Evolutionary conservation across 2,797 vertebrate genomes (phyloP), one percentile per base, ranked within the genome.

Genomic region (Sebastes dallii): DNA sequence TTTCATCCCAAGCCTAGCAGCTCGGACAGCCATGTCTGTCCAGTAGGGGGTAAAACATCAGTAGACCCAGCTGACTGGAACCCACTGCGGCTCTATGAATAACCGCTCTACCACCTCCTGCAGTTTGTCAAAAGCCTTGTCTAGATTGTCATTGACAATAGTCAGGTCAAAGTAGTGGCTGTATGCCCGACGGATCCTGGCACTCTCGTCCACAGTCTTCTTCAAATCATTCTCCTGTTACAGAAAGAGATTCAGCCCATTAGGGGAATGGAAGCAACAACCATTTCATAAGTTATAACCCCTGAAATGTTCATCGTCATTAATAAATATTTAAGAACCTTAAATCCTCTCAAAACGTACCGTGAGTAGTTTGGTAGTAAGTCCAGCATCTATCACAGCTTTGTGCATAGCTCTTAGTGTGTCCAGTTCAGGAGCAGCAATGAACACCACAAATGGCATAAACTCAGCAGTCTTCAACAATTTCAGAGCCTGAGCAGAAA

Each of bases 381-480:
- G 97, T 82, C 98, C 98, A 74, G 99, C 98, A 85, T 99, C 98
- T 70, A 99, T 95, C 81, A 99, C 98, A 62, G 99, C 98, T 94
- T 98, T 98, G 95, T 99, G 98, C 99, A 99, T 99, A 56, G 96
- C 96, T 90, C 98, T 96, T 70, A 99, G 78, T 1, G 96, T 99
- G 82, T 99, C 98, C 79, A 99, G 88, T 81, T 99, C 98, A 2
- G 99, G 99, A 90, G 99, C 97, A 83, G 98, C 98, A 78, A 99
- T 99, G 75, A 99, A 99, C 62, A 99, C 99, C 70, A 99, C 98
- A 10, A 99, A 99, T 13, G 99, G 98, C 98, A 99, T 99, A 86
- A 99, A 99, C 93, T 99, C 98, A 1, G 98, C 96, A 8, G 98
- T 99, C 94, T 97, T 96, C 90, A 99, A 91, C 74, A 99, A 94